Base-by-base conservation (phyloP, 2,113 vertebrate genomes). In the Ctenodactylus gundi region DNA sequence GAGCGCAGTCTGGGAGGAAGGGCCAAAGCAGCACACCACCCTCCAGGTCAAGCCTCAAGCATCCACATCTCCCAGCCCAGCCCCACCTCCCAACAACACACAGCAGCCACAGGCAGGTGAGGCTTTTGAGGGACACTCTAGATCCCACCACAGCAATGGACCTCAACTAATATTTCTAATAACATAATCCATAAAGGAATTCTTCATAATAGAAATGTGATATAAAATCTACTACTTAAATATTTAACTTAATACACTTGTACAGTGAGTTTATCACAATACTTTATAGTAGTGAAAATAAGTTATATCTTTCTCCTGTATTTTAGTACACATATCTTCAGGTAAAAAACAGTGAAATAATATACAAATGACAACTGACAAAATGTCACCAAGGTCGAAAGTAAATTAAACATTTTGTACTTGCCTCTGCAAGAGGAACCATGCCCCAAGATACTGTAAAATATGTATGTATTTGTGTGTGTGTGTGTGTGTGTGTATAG, bases 231-330 rank as follows among this genome's bases (percentile, higher is more conserved):
- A 84, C 23, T 95, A 51, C 57, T 92, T 72, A 93, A 94, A 80
- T 92, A 90, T 89, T 78, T 89, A 87, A 49, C 41, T 87, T 94
- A 84, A 88, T 46, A 12, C 62, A 86, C 15, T 92, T 17, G n/a
- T 82, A n/a, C 82, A 94, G 72, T 85, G 36, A 17, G 6, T 60
- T 93, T 80, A 3, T 21, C 41, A 4, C 6, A 84, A 11, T 83
- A 72, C 27, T 91, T 86, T 58, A 67, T 20, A 18, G 18, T 72
- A 88, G 25, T 92, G 5, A 3, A 64, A 84, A 67, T 87, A 92
- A 86, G 14, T 83, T 86, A 13, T 2, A 81, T 83, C 85, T 90
- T 9, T 14, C 46, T 68, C 25, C 21, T 94, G 44, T 49, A 76
- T 2, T 88, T 85, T 27, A 80, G 72, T 80, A 90, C 85, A 88